Percentiles rank a stretch among this genome's conserved stretches.
phyloP scores from a whole-genome alignment of 1,140 invertebrate species.

The Trichomalopsis sarcophagae region DNA sequence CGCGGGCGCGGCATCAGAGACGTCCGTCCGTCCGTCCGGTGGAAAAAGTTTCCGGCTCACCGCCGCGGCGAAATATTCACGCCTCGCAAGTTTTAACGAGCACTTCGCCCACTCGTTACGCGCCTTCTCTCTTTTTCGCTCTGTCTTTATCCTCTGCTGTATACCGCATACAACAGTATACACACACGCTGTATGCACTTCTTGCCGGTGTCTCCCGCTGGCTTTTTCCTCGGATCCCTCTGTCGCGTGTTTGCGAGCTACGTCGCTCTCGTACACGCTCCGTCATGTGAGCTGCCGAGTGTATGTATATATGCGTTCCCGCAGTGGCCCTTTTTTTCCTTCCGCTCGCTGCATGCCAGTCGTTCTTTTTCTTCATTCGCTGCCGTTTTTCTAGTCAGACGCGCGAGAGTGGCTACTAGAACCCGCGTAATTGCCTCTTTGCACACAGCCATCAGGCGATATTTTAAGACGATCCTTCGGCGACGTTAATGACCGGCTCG shows the following conservation, averaged over 20 bases:
- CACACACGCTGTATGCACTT: not conserved
- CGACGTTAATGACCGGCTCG: not conserved
- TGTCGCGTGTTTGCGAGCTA: not conserved
- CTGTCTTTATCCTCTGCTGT: not conserved
- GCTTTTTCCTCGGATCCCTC: not conserved
- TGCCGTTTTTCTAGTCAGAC: not conserved
- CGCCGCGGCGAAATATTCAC: conserved; percentile 28
- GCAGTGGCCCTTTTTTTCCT: not conserved
- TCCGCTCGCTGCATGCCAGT: not conserved
- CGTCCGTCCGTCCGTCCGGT: not conserved
- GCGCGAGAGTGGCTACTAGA: not conserved
- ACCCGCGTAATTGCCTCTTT: not conserved
- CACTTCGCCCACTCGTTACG: conserved; percentile 34
- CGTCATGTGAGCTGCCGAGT: not conserved
- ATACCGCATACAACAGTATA: not conserved
- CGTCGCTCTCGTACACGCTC: not conserved
- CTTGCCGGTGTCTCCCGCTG: not conserved
- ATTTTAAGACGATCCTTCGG: not conserved
- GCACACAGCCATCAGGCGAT: not conserved
- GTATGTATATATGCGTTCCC: not conserved
- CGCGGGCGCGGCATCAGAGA: not conserved
- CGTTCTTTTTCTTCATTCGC: not conserved
- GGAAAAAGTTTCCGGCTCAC: conserved; percentile 21
- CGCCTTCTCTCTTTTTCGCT: not conserved
- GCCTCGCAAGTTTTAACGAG: conserved; percentile 43